Percentiles rank a stretch among this genome's conserved stretches.
phyloP scores from a whole-genome alignment of 2,888 invertebrate species.

The Tachystola acroxantha region DNA sequence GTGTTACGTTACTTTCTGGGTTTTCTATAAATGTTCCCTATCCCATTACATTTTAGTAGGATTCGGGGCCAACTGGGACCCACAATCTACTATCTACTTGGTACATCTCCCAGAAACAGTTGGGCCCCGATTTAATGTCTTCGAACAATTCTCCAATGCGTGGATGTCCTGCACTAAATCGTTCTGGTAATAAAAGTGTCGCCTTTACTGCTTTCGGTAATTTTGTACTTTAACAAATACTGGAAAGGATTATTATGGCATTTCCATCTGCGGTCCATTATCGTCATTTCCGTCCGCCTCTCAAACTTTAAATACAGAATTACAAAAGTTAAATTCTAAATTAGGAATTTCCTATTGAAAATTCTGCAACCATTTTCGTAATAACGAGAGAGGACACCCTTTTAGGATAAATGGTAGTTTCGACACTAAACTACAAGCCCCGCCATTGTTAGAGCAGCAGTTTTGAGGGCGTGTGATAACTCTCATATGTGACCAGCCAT shows the following conservation, averaged over 20 bases:
- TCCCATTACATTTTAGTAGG: constrained; percentile 38
- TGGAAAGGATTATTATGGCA: constrained; percentile 1
- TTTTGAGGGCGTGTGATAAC: constrained; percentile 33
- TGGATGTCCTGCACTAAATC: constrained; percentile 45
- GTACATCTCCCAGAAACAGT: constrained; percentile 35
- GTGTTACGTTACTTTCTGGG: constrained; percentile 9
- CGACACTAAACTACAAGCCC: constrained; percentile 34
- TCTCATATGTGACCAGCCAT: constrained; percentile 39
- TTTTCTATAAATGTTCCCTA: constrained; percentile 17
- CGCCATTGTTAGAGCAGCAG: constrained; percentile 26
- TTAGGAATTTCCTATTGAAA: constrained; percentile 15
- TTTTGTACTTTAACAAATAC: constrained; percentile 24
- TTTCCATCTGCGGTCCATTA: constrained; percentile 1
- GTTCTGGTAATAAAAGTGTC: constrained; percentile 39
- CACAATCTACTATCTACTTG: constrained; percentile 21
- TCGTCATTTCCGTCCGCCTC: not conserved
- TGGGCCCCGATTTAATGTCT: constrained; percentile 43
- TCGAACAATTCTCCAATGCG: constrained; percentile 24
- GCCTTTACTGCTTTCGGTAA: constrained; percentile 37
- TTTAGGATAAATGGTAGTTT: constrained; percentile 29
- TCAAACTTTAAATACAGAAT: constrained; percentile 7
- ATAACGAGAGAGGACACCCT: constrained; percentile 22
- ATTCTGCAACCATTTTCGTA: constrained; percentile 17
- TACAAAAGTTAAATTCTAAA: constrained; percentile 8
- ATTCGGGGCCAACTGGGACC: constrained; percentile 19